Percentiles rank a stretch among this genome's conserved stretches.
Evolutionary conservation across 2,113 vertebrate genomes (phyloP).

Genomic region (Bombycilla garrulus): DNA sequence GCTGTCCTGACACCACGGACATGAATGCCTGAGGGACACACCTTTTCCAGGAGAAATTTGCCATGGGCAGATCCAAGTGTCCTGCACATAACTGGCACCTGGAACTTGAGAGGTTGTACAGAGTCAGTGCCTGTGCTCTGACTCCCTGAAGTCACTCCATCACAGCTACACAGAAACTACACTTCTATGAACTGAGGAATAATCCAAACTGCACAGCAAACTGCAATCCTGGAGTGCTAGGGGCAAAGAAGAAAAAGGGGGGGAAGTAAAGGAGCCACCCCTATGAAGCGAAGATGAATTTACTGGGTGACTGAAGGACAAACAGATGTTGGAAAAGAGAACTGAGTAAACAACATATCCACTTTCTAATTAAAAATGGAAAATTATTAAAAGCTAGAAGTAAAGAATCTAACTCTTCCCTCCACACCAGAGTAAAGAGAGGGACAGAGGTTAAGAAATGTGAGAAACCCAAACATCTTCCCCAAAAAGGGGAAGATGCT

Average conservation of each 20-base stretch:
- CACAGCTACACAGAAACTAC: background rate
- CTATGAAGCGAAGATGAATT: background rate
- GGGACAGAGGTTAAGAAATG: background rate
- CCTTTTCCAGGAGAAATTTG: background rate
- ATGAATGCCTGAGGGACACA: accelerated
- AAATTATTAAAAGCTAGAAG: background rate
- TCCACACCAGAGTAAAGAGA: background rate
- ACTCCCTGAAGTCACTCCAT: background rate
- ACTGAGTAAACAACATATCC: background rate
- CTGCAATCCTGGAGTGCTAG: background rate
- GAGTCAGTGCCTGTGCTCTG: background rate
- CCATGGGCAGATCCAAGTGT: background rate
- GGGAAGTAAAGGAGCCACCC: background rate
- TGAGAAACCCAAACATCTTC: background rate
- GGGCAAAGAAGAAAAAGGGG: background rate
- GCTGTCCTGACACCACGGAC: background rate
- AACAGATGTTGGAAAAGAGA: background rate
- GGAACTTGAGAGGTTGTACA: background rate
- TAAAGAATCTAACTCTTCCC: background rate
- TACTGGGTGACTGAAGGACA: background rate
- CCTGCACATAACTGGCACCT: background rate
- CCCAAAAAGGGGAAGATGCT: background rate
- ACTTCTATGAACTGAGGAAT: background rate
- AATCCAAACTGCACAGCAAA: background rate
- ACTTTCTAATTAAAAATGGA: background rate